These are phyloP conservation scores for Platorchestia sp. DNA, from an alignment of 1,140 invertebrate genomes.

Conservation along the genomic window DNA sequence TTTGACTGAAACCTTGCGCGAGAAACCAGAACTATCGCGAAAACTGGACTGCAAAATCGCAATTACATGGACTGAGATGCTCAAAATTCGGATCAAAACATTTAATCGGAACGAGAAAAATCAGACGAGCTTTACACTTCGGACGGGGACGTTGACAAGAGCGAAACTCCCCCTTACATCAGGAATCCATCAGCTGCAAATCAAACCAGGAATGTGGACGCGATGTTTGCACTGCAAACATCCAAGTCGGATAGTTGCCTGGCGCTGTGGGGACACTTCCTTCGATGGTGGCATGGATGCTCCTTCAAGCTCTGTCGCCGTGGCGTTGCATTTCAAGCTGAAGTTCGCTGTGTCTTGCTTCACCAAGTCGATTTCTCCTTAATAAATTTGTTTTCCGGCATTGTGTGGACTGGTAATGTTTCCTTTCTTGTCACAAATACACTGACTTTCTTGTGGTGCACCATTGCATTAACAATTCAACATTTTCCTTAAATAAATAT, in stretches of 20 bases:
- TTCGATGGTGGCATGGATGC: neutral
- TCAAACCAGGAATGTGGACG: constrained; percentile 2
- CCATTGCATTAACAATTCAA: no score
- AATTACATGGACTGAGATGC: neutral
- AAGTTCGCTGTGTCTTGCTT: neutral
- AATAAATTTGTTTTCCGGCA: no score
- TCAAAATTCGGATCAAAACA: constrained; percentile 42
- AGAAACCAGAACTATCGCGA: neutral
- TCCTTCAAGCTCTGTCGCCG: neutral
- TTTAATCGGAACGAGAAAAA: constrained; percentile 11
- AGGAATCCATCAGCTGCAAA: constrained; percentile 34
- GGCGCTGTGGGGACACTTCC: neutral
- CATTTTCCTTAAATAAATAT: no score
- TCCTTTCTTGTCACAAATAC: no score
- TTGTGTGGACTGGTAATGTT: no score
- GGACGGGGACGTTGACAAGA: neutral
- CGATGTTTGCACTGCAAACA: constrained; percentile 27
- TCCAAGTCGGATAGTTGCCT: neutral
- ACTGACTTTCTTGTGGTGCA: no score
- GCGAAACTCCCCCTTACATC: constrained; percentile 15
- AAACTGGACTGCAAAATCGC: neutral
- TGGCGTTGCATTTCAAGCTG: neutral
- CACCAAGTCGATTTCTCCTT: no score
- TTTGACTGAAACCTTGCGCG: neutral
- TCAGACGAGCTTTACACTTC: neutral